These are phyloP conservation scores for Pteruthius melanotis DNA, from an alignment of 2,113 vertebrate species.

Conservation along the genomic window DNA sequence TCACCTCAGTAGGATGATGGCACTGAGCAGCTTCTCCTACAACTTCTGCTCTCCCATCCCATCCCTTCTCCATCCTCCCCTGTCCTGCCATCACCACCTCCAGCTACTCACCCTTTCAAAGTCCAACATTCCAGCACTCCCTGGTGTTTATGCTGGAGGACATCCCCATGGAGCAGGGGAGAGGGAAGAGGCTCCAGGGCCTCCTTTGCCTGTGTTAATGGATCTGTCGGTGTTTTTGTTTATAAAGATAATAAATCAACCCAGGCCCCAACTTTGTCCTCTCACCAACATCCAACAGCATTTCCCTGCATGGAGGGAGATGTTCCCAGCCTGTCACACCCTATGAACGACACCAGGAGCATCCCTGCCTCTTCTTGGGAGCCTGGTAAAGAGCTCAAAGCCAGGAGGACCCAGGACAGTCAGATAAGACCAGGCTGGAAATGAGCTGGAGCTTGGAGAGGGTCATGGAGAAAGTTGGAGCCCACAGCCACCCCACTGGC, in stretches of 20 bases:
- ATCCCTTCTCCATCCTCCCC: not conserved
- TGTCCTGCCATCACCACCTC: not conserved
- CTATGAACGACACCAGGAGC: accelerated
- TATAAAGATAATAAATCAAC: constrained; percentile 32
- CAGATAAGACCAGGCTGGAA: not conserved
- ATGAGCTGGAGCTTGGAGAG: not conserved
- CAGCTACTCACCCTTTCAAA: not conserved
- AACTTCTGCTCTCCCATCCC: not conserved
- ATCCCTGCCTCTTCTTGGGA: not conserved
- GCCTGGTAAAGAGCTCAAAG: not conserved
- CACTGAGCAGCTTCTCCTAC: not conserved
- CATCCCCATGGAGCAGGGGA: not conserved
- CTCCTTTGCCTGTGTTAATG: not conserved
- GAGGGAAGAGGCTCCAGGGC: not conserved
- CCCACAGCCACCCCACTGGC: not conserved
- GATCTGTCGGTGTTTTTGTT: not conserved
- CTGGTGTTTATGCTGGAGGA: not conserved
- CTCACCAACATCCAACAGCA: not conserved
- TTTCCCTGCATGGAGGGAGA: accelerated
- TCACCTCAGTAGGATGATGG: not conserved
- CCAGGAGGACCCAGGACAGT: not conserved
- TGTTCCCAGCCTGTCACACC: accelerated
- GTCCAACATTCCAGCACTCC: not conserved
- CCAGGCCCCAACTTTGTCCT: not conserved
- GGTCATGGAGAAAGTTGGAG: not conserved